These are phyloP conservation scores for Hypanus sabinus DNA, from an alignment of 2,113 vertebrate species.

Conservation along the genomic window DNA sequence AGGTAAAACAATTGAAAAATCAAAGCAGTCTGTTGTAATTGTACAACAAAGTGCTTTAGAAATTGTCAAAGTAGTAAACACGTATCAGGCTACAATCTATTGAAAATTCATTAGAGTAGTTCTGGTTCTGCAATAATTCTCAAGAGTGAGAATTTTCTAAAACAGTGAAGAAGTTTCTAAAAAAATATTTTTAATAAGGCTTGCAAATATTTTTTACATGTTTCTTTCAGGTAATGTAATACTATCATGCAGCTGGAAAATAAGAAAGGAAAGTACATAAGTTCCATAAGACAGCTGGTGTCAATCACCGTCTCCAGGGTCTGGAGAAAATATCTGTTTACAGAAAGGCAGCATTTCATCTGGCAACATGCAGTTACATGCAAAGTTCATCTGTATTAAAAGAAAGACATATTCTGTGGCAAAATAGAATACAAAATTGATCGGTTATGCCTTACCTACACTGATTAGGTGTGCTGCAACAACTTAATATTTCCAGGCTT, in stretches of 20 bases:
- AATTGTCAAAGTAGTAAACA: neutral
- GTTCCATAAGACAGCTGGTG: neutral
- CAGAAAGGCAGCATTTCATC: constrained; percentile 15
- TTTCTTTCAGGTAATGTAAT: neutral
- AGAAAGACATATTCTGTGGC: neutral
- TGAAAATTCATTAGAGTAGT: neutral
- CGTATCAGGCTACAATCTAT: too few relatives aligned
- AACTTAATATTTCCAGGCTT: neutral
- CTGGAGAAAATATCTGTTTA: neutral
- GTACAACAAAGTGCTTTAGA: neutral
- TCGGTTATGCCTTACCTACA: neutral
- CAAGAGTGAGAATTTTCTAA: too few relatives aligned
- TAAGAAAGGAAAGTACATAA: neutral
- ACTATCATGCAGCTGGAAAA: neutral
- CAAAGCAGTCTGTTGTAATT: neutral
- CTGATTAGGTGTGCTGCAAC: neutral
- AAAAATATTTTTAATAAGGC: neutral
- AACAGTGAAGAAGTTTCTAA: neutral
- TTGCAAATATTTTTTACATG: neutral
- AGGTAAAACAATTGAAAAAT: neutral
- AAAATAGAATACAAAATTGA: neutral
- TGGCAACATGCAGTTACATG: neutral
- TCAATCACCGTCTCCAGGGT: neutral
- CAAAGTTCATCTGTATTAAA: neutral
- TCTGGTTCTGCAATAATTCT: neutral